Evolutionary conservation across 2,797 vertebrate species (phyloP).

Genomic region (Spinus pinus): DNA sequence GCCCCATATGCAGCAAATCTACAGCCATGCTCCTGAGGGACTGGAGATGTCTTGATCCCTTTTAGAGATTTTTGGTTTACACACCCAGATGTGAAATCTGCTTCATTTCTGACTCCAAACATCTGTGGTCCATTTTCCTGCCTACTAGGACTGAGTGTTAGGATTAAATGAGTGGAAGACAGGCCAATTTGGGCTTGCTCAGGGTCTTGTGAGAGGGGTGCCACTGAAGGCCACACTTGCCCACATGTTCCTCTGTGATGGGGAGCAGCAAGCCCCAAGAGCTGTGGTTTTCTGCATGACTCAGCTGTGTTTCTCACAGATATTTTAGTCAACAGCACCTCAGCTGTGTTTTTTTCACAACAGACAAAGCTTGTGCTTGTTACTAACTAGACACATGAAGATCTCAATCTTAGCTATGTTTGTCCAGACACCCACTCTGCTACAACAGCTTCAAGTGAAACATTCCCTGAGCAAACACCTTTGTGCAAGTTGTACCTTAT

Average conservation of each 20-base stretch:
- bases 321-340: not conserved
- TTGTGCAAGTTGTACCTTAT: not conserved
- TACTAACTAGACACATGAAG: not conserved
- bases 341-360: not conserved
- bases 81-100: not conserved
- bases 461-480: not conserved
- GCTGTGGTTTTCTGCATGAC: not conserved
- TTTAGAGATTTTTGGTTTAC: not conserved
- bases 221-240: accelerated
- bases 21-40: not conserved
- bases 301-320: not conserved
- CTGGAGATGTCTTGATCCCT: not conserved
- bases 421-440: not conserved
- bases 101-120: not conserved
- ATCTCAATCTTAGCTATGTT: not conserved
- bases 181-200: not conserved
- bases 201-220: not conserved
- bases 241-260: not conserved
- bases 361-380: not conserved
- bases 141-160: not conserved
- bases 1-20: not conserved
- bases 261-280: not conserved
- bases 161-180: not conserved
- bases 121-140: not conserved
- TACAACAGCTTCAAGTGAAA: not conserved